phyloP scores from a whole-genome alignment of 1,140 invertebrate species.

The Drosophila teissieri region DNA sequence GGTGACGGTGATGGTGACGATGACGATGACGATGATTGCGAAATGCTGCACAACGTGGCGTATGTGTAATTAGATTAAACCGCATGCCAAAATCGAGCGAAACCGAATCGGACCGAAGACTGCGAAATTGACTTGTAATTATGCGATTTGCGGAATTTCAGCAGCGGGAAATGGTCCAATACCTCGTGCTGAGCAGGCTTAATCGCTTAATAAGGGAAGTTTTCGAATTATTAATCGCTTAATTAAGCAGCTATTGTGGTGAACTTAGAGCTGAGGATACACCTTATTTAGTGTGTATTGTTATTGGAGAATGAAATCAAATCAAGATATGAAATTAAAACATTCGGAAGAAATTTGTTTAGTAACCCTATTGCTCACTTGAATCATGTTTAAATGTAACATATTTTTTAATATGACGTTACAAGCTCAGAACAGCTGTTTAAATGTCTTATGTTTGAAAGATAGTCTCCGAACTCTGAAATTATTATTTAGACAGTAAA shows the following conservation, averaged over 20 bases:
- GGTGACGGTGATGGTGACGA: conserved; percentile 28
- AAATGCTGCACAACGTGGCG: conserved; percentile 76
- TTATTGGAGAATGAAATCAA: no score
- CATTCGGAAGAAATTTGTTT: no score
- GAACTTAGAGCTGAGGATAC: not conserved
- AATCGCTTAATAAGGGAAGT: conserved; percentile 66
- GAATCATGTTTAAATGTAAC: no score
- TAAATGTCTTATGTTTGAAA: no score
- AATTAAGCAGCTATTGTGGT: conserved; percentile 2
- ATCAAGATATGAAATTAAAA: no score
- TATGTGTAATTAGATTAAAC: conserved; percentile 83
- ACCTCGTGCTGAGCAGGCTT: conserved; percentile 7
- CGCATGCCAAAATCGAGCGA: conserved; percentile 71
- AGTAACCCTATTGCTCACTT: no score
- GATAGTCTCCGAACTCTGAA: no score
- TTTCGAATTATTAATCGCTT: conserved; percentile 22
- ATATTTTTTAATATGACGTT: no score
- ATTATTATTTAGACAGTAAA: no score
- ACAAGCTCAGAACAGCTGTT: no score
- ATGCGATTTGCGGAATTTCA: conserved; percentile 64
- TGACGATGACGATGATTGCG: conserved; percentile 48
- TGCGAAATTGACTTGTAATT: conserved; percentile 79
- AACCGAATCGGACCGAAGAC: conserved; percentile 60
- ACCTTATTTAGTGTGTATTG: not conserved
- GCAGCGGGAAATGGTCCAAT: conserved; percentile 47